phyloP scores from a whole-genome alignment of 1,140 invertebrate species.

The Sarcophaga peregrina region DNA sequence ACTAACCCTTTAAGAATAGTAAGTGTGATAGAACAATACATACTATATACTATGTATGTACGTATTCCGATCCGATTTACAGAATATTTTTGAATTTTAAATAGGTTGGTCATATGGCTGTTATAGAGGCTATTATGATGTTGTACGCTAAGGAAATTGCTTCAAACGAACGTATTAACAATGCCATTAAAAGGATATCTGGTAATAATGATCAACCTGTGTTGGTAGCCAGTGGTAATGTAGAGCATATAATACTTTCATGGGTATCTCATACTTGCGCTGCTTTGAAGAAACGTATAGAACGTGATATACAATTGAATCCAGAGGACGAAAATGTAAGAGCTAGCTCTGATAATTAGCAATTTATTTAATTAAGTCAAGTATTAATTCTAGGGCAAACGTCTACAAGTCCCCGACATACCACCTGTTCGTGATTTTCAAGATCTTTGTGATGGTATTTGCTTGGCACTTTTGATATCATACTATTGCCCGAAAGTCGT shows the following conservation, averaged over 20 bases:
- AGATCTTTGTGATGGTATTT: slow-evolving; percentile 92
- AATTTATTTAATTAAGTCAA: neutral
- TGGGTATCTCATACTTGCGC: slow-evolving; percentile 91
- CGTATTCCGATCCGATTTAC: no score
- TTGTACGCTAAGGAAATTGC: slow-evolving; percentile 94
- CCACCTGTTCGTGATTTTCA: slow-evolving; percentile 66
- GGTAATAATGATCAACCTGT: slow-evolving; percentile 65
- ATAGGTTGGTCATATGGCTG: slow-evolving; percentile 93
- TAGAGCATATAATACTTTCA: slow-evolving; percentile 86
- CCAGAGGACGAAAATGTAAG: slow-evolving; percentile 63
- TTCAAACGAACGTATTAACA: slow-evolving; percentile 86
- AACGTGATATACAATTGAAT: slow-evolving; percentile 66
- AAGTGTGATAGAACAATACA: slow-evolving; percentile 61
- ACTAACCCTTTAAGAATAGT: slow-evolving; percentile 96
- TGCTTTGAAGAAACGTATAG: slow-evolving; percentile 76
- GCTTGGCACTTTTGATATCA: slow-evolving; percentile 86
- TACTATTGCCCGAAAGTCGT: slow-evolving; percentile 94
- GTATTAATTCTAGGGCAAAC: slow-evolving; percentile 53
- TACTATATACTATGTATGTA: neutral
- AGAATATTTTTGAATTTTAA: neutral
- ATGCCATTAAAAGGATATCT: slow-evolving; percentile 77
- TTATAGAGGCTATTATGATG: slow-evolving; percentile 97
- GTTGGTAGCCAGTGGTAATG: slow-evolving; percentile 48
- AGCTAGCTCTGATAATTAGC: neutral
- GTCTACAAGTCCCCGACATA: slow-evolving; percentile 63